Base-by-base conservation (phyloP, 2,888 invertebrate species). In the Calliscelio sp. region DNA sequence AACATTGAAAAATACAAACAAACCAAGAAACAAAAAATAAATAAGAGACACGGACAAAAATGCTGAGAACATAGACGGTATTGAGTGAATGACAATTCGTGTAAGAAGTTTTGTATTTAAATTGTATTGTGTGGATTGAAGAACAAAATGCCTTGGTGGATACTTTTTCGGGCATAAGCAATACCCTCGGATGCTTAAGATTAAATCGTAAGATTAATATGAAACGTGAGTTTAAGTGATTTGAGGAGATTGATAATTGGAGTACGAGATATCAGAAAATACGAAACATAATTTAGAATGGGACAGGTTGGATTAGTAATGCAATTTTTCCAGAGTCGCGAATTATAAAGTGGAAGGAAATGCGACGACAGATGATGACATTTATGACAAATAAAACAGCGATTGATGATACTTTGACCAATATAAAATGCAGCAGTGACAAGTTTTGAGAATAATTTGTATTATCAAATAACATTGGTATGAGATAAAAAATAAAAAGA, bases 21-120 rank as follows among this genome's bases (percentile, higher is more conserved):
- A n/a, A n/a, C n/a, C n/a, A n/a, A n/a, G n/a, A n/a, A n/a, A n/a
- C n/a, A n/a, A n/a, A n/a, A n/a, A n/a, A n/a, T n/a, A n/a, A n/a
- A n/a, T n/a, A n/a, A n/a, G n/a, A 46, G 46, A 25, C 8, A 14
- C 14, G 28, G 11, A n/a, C n/a, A n/a, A 46, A 51, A 78, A 51
- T 59, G 68, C 59, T 49, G 53, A 35, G 55, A 32, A 41, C 25
- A 51, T 51, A 18, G 46, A 51, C 14, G 25, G 57, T 35, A 55
- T 63, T 14, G 61, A 63, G 28, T 75, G 75, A 65, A 35, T 75
- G 75, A 65, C 75, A 65, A 75, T 75, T 75, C 41, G 51, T 74
- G 20, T 65, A 46, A 41, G 32, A 65, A 53, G 38, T 75, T 61
- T 63, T 55, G 53, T 74, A 74, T 38, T 61, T 59, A 71, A 32